These are phyloP conservation scores for Anisognathus igniventris DNA, from an alignment of 2,797 vertebrate species.

Conservation along the genomic window DNA sequence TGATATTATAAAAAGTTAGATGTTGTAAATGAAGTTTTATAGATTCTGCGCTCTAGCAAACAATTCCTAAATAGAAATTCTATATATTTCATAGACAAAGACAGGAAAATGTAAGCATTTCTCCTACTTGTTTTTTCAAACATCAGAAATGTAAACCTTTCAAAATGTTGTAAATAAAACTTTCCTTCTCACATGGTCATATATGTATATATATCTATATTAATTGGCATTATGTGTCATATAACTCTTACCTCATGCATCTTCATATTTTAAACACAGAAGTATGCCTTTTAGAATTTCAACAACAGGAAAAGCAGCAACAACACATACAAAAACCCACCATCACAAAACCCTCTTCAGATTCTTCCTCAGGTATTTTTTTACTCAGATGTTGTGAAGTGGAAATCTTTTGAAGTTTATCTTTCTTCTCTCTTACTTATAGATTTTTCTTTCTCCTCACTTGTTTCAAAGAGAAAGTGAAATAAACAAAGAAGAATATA, in stretches of 20 bases:
- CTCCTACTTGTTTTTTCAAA: neutral
- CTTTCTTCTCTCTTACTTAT: neutral
- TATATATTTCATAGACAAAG: neutral
- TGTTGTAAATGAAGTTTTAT: neutral
- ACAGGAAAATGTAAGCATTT: neutral
- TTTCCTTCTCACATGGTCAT: neutral
- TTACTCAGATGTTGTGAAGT: neutral
- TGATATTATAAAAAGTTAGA: neutral
- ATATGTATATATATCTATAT: neutral
- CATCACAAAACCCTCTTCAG: neutral
- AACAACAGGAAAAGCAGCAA: neutral
- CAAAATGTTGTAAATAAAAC: neutral
- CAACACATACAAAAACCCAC: neutral
- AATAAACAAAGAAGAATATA: neutral
- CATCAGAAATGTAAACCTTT: neutral
- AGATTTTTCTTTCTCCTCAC: neutral
- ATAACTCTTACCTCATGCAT: neutral
- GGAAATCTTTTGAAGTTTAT: constrained; percentile 1
- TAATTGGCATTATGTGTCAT: neutral
- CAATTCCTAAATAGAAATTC: neutral
- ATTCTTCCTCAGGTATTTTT: neutral
- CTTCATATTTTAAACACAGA: neutral
- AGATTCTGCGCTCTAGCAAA: neutral
- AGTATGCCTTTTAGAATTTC: neutral
- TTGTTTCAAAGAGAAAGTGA: constrained; percentile 22